Evolutionary conservation across 2,888 invertebrate genomes (phyloP), one percentile per base, ranked within the genome.

Genomic region (Brassicogethes aeneus): DNA sequence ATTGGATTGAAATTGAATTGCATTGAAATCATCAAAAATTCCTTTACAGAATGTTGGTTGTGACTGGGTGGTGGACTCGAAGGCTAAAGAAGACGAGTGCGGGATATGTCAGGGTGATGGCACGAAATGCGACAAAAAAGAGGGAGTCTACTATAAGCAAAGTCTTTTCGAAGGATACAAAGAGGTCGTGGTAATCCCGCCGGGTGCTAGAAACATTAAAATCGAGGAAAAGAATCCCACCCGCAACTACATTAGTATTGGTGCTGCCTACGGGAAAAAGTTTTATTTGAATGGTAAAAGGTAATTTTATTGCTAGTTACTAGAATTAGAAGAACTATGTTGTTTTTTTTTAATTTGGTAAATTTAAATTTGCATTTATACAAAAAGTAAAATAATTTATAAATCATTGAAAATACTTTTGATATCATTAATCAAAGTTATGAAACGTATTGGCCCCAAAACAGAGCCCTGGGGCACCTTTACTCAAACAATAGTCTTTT

Each of bases 41-140:
- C 39, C 74, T 50, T 74, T 77, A 58, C 74, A 90, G 82, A 82
- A 80, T 70, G 85, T 92, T 39, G 88, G 91, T n/a, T 92, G 92
- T 69, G 91, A 92, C 70, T 91, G 90, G 89, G 70, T 77, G 39
- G 80, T 92, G 36, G 85, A 85, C 59, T 90, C 90, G 0, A 76
- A 76, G 39, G 75, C 82, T 17, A 75, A 79, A 54, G 89, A 89
- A 58, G 92, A 92, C 66, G 76, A 80, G 35, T 92, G 92, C 62
- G 91, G 92, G 3, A 73, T 88, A 37, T 92, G 92, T 61, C 85
- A 85, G 53, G 92, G 92, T 3, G 80, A 83, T 60, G 88, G 89
- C 7, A 80, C 82, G 12, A 82, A 80, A 44, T 92, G 92, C 64
- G 80, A 80, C 56, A 83, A 82, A 16, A 77, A 80, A 42, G 72